Conservation (phyloP, 2,797 vertebrate genomes). For the Selene dorsalis region DNA sequence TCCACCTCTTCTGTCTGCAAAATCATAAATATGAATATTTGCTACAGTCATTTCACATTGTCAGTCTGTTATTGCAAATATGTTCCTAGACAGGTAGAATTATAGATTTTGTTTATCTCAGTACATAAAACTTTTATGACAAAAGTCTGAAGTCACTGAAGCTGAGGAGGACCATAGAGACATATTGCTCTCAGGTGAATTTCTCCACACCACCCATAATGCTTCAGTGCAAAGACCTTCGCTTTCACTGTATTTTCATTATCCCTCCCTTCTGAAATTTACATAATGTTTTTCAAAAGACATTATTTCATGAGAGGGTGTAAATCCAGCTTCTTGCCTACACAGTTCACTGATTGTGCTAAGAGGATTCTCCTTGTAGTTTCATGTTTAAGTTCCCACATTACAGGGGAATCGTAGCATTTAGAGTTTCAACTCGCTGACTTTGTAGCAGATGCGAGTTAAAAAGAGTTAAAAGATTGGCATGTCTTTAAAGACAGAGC, state of each 20-base stretch:
- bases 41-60: background rate
- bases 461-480: slow-evolving; percentile 56
- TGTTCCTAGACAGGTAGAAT: background rate
- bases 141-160: slow-evolving; percentile 6
- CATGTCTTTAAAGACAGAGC: slow-evolving; percentile 50
- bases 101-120: background rate
- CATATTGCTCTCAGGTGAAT: background rate
- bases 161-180: background rate
- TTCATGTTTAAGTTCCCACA: slow-evolving; percentile 46
- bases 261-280: slow-evolving; percentile 4
- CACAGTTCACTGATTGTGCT: slow-evolving; percentile 46
- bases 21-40: background rate
- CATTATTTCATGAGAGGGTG: slow-evolving; percentile 38
- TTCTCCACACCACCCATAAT: background rate
- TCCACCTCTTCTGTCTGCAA: background rate
- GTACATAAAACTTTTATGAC: background rate
- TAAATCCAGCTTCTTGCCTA: slow-evolving; percentile 44
- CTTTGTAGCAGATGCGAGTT: slow-evolving; percentile 62
- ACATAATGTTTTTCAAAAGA: slow-evolving; percentile 28
- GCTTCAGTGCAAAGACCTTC: slow-evolving; percentile 9
- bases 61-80: background rate
- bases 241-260: background rate
- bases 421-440: slow-evolving; percentile 41
- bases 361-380: slow-evolving; percentile 62
- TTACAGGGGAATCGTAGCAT: slow-evolving; percentile 37